These are phyloP conservation scores for Ectobius pallidus DNA, from an alignment of 2,888 invertebrate species.

Conservation along the genomic window DNA sequence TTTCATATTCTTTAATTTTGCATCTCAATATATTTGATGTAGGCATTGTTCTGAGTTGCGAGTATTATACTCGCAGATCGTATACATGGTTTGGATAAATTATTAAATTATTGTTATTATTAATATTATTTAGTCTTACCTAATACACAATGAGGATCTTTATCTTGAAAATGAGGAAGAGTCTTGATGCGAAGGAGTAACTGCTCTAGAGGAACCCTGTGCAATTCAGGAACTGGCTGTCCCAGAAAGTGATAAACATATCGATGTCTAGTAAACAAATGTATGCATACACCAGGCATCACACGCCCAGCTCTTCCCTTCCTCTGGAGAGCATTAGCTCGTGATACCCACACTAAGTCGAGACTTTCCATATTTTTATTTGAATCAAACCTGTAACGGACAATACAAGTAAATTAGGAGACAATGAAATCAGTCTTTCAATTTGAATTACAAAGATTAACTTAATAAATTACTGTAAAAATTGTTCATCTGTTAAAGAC, in stretches of 20 bases:
- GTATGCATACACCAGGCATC: slow-evolving; percentile 85
- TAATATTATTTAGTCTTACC: no score
- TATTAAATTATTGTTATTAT: no score
- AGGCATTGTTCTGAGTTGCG: no score
- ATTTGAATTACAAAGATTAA: no score
- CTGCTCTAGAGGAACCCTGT: slow-evolving; percentile 86
- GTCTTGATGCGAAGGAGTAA: slow-evolving; percentile 77
- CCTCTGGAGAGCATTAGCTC: slow-evolving; percentile 88
- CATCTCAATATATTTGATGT: no score
- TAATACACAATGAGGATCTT: slow-evolving; percentile 60
- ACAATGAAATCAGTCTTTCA: no score
- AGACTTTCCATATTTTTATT: slow-evolving; percentile 87
- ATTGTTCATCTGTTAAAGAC: no score
- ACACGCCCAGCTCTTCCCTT: slow-evolving; percentile 91
- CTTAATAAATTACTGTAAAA: no score
- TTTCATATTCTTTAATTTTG: no score
- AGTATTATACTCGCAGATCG: no score
- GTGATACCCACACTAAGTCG: slow-evolving; percentile 87
- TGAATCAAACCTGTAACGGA: slow-evolving; percentile 70
- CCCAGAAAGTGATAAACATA: slow-evolving; percentile 64
- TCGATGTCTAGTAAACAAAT: slow-evolving; percentile 78
- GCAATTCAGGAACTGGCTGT: slow-evolving; percentile 88
- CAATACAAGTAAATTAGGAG: no score
- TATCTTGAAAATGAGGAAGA: slow-evolving; percentile 60
- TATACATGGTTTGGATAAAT: no score